Evolutionary conservation across 2,888 invertebrate species (phyloP), one percentile per base, ranked within the genome.

Genomic region (Helleia helle): DNA sequence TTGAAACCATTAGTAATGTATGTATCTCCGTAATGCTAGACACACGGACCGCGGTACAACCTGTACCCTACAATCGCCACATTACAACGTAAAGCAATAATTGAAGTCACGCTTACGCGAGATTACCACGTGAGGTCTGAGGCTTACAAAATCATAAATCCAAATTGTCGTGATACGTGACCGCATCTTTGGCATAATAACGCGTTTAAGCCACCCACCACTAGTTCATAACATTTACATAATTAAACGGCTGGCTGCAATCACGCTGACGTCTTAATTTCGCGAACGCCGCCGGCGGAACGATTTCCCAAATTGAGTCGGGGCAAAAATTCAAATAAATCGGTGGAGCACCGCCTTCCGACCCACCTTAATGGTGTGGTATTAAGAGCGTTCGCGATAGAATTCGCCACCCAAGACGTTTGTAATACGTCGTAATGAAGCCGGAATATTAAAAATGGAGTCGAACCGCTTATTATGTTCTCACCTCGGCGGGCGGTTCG

Each of bases 401-500:
- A 80, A 83, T 81, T 81, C 81, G 79, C 83, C 83, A 84, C 83
- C 83, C 83, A 84, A 80, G 83, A 80, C 75, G 83, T 71, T 72
- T 74, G 79, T 81, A 83, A 84, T 84, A 79, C 71, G 76, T 70
- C 71, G 79, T 84, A 83, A 84, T 81, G 80, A 84, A 79, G 80
- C 79, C 63, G 70, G 80, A 83, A 81, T 81, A 84, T 83, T 84
- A 84, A 84, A 83, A 84, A 81, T 80, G 80, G 74, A 60, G 54
- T 64, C 75, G 60, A 79, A 76, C 84, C 73, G 79, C 83, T 83
- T 81, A 84, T 84, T 83, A 83, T 73, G 79, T 83, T 84, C 83
- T 81, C 83, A 84, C 83, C 81, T 84, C 79, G 70, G 65, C 74
- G 69, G 76, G 65, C 58, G 68, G 61, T 58, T 73, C 68, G 74